Conservation (phyloP, 2,113 vertebrate species). For the Cercocebus atys region DNA sequence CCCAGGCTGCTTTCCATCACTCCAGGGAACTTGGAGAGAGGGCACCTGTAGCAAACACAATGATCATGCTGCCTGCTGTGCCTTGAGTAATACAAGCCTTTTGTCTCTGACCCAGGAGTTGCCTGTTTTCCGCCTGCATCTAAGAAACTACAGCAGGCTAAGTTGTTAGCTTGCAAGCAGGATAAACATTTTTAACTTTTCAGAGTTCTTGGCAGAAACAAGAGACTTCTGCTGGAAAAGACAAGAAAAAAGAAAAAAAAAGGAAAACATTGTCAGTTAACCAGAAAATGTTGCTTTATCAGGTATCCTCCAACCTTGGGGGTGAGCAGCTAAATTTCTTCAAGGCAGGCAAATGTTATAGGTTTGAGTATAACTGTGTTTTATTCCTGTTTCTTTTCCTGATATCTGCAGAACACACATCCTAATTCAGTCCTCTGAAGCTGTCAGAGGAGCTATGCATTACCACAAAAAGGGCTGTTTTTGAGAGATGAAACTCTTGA, state of each 20-base stretch:
- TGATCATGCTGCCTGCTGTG: accelerated
- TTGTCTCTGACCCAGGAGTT: neutral
- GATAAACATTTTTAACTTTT: neutral
- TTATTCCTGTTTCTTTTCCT: neutral
- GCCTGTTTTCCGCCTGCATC: neutral
- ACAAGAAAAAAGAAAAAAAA: neutral
- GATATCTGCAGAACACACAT: neutral
- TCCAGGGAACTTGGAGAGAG: accelerated
- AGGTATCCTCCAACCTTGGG: neutral
- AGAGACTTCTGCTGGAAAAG: neutral
- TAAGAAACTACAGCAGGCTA: neutral
- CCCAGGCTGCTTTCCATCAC: too few relatives aligned
- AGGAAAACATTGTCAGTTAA: neutral
- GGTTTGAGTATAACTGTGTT: neutral
- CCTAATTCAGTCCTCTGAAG: neutral
- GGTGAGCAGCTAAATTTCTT: neutral
- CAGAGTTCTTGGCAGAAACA: neutral
- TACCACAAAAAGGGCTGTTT: neutral
- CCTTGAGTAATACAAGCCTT: neutral
- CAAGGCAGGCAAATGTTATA: neutral
- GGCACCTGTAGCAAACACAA: accelerated
- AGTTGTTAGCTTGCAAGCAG: neutral
- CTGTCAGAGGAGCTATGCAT: neutral
- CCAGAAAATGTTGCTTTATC: neutral
- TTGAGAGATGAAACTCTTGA: neutral